Conservation (phyloP, 2,113 vertebrate species). For the Calypte anna region DNA sequence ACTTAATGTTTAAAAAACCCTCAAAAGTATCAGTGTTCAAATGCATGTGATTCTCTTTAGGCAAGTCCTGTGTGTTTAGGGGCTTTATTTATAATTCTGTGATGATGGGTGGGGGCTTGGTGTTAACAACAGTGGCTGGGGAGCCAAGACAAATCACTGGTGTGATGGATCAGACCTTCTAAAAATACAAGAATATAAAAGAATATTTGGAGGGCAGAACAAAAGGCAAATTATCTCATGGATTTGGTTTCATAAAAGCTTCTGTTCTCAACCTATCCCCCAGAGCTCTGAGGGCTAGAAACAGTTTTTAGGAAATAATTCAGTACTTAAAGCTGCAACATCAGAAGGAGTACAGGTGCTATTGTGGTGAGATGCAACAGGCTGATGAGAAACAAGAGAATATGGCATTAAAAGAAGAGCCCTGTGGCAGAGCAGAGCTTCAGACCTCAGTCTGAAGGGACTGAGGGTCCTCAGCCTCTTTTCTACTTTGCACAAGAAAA, state of each 20-base stretch:
- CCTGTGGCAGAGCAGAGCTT: not conserved
- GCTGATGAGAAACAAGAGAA: not conserved
- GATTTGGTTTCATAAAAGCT: not conserved
- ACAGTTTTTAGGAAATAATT: not conserved
- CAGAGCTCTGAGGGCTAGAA: not conserved
- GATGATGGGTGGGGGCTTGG: not conserved
- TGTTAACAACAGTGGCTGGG: not conserved
- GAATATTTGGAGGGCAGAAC: not conserved
- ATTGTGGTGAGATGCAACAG: not conserved
- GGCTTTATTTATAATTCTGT: not conserved
- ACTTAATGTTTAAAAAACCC: not conserved
- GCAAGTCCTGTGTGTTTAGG: not conserved
- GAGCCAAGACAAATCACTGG: not conserved
- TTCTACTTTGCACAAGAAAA: not conserved
- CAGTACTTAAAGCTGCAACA: not conserved
- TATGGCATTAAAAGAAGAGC: not conserved
- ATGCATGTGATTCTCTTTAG: not conserved
- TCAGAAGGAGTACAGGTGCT: not conserved
- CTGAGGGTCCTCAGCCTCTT: not conserved
- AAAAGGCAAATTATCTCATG: not conserved
- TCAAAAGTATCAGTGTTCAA: not conserved
- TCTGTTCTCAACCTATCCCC: not conserved
- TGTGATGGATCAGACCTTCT: not conserved
- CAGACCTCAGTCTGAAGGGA: not conserved
- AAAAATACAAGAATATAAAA: not conserved